Conservation (phyloP, 1,140 invertebrate genomes). For the Lucilia cuprina region DNA sequence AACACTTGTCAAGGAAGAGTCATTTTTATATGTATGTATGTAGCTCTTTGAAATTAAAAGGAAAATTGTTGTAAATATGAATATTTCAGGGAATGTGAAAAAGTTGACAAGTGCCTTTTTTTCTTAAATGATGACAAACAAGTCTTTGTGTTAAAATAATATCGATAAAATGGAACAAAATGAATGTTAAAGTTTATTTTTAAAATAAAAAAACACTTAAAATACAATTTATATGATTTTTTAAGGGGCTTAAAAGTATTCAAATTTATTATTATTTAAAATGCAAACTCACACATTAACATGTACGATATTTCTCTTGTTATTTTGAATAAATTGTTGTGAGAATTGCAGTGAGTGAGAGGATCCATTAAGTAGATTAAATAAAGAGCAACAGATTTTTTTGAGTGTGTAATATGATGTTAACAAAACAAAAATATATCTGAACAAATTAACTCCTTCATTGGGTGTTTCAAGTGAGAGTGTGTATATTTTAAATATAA, state of each 20-base stretch:
- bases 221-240: not conserved
- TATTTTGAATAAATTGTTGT: not conserved
- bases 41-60: not conserved
- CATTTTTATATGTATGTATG: not conserved
- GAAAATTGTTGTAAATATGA: too few relatives aligned
- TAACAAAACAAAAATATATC: not conserved
- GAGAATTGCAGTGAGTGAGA: not conserved
- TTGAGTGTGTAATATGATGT: not conserved
- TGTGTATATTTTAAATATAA: not conserved
- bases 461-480: not conserved
- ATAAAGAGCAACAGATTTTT: not conserved
- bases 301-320: not conserved
- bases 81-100: not conserved
- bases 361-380: too few relatives aligned
- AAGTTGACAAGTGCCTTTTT: not conserved
- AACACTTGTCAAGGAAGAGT: not conserved
- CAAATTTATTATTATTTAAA: not conserved
- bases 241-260: not conserved
- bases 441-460: not conserved
- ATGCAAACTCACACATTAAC: not conserved
- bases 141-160: not conserved
- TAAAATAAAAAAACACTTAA: not conserved
- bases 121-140: not conserved
- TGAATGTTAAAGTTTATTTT: constrained; percentile 12
- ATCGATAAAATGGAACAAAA: not conserved